A percentile compares a stretch with the other conserved stretches of the same genome.
These are phyloP conservation scores for Latrodectus geometricus DNA, from an alignment of 1,140 invertebrate species.

Conservation along the genomic window DNA sequence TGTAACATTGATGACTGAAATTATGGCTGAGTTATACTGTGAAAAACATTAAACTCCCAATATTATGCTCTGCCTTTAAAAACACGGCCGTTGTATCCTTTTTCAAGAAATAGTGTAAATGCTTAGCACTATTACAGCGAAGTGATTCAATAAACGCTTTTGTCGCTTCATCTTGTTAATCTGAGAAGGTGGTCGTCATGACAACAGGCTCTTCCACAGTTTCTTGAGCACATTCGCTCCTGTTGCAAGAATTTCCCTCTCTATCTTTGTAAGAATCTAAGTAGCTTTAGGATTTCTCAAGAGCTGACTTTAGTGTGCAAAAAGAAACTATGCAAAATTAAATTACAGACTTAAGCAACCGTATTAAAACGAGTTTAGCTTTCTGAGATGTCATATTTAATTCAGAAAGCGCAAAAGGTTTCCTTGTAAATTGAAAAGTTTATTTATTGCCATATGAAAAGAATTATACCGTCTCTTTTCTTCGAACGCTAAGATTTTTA, in stretches of 20 bases:
- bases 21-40: too few relatives aligned
- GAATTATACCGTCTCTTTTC: too few relatives aligned
- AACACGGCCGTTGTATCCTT: constrained; percentile 17
- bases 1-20: too few relatives aligned
- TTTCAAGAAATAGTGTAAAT: constrained; percentile 37
- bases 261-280: constrained; percentile 9
- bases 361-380: neutral
- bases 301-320: neutral
- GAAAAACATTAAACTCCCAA: neutral
- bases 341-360: neutral
- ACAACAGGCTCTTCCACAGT: constrained; percentile 5
- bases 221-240: neutral
- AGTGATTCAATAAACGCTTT: constrained; percentile 60
- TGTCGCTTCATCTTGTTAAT: constrained; percentile 57
- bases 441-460: too few relatives aligned
- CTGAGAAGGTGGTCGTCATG: constrained; percentile 46
- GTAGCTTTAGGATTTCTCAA: neutral
- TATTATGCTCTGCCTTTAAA: neutral
- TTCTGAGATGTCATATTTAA: neutral
- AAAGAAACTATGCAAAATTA: neutral
- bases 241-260: neutral
- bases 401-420: too few relatives aligned
- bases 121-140: constrained; percentile 35
- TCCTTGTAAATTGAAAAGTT: too few relatives aligned
- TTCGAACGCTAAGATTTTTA: too few relatives aligned